A percentile compares a stretch with the other conserved stretches of the same genome.
These are phyloP conservation scores for Sarcophaga rosellei DNA, from an alignment of 2,888 invertebrate species.

Conservation along the genomic window DNA sequence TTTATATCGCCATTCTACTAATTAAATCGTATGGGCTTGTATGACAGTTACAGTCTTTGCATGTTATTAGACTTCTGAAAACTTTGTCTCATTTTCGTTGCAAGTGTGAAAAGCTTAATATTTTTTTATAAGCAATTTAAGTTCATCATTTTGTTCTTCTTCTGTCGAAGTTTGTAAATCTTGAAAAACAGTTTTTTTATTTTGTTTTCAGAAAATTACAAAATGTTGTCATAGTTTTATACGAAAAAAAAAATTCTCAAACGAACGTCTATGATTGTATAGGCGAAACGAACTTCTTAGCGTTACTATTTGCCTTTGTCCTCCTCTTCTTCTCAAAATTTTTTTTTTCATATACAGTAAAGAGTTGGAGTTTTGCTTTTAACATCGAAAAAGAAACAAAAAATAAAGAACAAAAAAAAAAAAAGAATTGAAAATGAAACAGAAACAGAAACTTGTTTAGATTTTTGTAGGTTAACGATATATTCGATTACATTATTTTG, in stretches of 20 bases:
- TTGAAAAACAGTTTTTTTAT: slow-evolving; percentile 6
- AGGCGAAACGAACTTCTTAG: slow-evolving; percentile 21
- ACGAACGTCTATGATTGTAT: slow-evolving; percentile 21
- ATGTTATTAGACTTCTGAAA: neutral
- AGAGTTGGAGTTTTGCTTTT: neutral
- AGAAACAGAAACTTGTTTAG: slow-evolving; percentile 43
- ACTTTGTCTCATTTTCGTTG: neutral
- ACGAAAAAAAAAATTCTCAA: slow-evolving; percentile 17
- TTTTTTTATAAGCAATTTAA: slow-evolving; percentile 9
- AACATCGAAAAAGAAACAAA: neutral
- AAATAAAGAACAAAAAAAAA: slow-evolving; percentile 19
- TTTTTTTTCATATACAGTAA: neutral
- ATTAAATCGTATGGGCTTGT: too few species aligned
- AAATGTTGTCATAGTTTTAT: slow-evolving; percentile 31
- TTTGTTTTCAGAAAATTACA: neutral
- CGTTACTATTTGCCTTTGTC: neutral
- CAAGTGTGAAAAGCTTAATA: slow-evolving; percentile 10
- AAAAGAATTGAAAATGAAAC: neutral
- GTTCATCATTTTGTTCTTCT: neutral
- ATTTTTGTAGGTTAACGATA: slow-evolving; percentile 66
- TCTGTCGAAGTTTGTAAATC: slow-evolving; percentile 7
- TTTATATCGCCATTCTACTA: too few species aligned
- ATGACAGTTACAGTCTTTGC: too few species aligned
- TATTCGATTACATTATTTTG: slow-evolving; percentile 66
- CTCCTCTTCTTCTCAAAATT: slow-evolving; percentile 7